Evolutionary conservation across 2,113 vertebrate species (phyloP), one percentile per base, ranked within the genome.

Genomic region (Podiceps cristatus): DNA sequence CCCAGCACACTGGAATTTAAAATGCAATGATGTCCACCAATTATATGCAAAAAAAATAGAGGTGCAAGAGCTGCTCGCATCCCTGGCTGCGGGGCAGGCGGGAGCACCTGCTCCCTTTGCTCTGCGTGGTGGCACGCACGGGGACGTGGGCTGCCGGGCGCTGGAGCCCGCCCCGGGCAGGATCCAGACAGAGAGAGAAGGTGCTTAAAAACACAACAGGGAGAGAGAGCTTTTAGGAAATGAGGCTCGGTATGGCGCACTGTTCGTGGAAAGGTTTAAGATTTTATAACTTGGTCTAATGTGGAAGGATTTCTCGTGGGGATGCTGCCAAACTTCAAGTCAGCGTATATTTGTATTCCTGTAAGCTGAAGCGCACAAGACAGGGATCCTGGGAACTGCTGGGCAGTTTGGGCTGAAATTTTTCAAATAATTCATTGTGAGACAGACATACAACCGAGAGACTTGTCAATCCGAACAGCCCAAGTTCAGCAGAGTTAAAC

Each of bases 111-210:
- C 16, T 45, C 50, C 3, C 4, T 28, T 19, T 47, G 58, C 59
- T 62, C 44, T 11, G 24, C 11, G 4, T 0, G 9, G 49, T 13
- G 67, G 15, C 73, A 52, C 16, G 0, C 1, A 5, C 4, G n/a
- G 53, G 56, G 28, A 72, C 2, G 0, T 0, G 24, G 67, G 68
- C 67, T 64, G 42, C 37, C 1, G 8, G 25, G 53, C 5, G 29
- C 47, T 2, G 2, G 72, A 31, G 80, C 15, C 5, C 2, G 44
- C 62, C 37, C 59, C 13, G 81, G 67, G 78, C 52, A 27, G 55
- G 55, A 74, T 42, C 35, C 31, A 9, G 60, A 72, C 47, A 13
- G 15, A 31, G 31, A 13, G 24, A 33, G 18, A 1, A 25, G 20
- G 15, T 40, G 44, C 40, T 67, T 31, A 5, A 14, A 37, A 20